Evolutionary conservation across 2,113 vertebrate species (phyloP), one percentile per base, ranked within the genome.

Genomic region (Daboia siamensis): DNA sequence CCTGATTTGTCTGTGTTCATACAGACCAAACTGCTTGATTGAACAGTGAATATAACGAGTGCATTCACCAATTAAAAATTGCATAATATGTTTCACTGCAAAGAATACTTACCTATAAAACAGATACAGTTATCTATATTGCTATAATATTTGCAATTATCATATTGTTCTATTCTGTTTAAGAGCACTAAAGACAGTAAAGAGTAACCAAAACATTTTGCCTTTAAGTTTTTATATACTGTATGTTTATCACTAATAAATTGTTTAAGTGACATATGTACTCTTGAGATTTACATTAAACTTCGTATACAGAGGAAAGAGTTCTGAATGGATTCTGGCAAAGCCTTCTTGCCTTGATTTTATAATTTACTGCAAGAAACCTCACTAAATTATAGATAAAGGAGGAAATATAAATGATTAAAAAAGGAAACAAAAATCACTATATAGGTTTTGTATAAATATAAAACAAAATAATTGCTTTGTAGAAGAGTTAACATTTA

Each of bases 401-500:
- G 74, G 74, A 80, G 17, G 74, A 80, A 39, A 44, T 80, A 80
- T 10, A 80, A 80, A 80, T 44, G 7, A 80, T 80, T 7, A 13
- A 86, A 26, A 48, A 86, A 51, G 85, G 5, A 86, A 86, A 26
- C 11, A 86, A 86, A 86, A 86, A 54, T 91, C 88, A 48, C 74
- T 33, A 1, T 33, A 59, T 39, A 1, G 29, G 51, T 64, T 93
- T 91, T 0, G 0, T 11, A 51, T 92, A 91, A 94, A 93, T 11
- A 51, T 92, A 91, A 94, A 93, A 91, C 95, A 93, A 74, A 74
- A 74, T 39, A 74, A 80, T 80, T 80, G 69, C 6, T 39, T 80
- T 88, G 87, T 92, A 88, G 91, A 90, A 93, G 44, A 80, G 91
- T 3, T 0, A 0, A 54, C 24, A 46, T 86, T 46, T 24, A 80